Percentiles rank a stretch among this genome's conserved stretches.
These are phyloP conservation scores for Platysteira castanea DNA, from an alignment of 2,113 vertebrate genomes.

Conservation along the genomic window DNA sequence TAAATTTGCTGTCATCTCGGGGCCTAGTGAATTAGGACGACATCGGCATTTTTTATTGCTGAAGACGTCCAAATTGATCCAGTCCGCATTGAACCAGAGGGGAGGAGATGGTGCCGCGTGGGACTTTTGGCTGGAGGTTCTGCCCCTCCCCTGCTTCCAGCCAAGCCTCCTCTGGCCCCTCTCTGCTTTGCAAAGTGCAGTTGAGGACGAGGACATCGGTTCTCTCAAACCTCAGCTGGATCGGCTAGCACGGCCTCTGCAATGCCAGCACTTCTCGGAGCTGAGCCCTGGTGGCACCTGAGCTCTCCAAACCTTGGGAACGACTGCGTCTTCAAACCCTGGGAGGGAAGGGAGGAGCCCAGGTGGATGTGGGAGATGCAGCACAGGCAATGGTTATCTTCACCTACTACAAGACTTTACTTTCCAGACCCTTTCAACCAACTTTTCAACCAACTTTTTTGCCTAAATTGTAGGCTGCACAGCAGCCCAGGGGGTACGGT, in stretches of 20 bases:
- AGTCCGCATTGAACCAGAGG: slow-evolving; percentile 69
- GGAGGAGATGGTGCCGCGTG: slow-evolving; percentile 27
- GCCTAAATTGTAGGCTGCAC: not conserved
- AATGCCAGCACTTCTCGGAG: not conserved
- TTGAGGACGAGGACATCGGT: not conserved
- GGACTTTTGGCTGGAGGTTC: slow-evolving; percentile 20
- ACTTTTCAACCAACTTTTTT: too few relatives aligned
- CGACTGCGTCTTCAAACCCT: not conserved
- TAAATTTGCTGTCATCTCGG: slow-evolving; percentile 99
- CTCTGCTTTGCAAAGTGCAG: not conserved
- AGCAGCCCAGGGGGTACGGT: not conserved
- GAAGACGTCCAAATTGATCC: slow-evolving; percentile 99
- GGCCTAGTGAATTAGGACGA: slow-evolving; percentile 98
- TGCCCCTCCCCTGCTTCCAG: slow-evolving; percentile 36
- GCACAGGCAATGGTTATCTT: not conserved
- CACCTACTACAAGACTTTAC: not conserved
- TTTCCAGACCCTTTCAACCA: not conserved
- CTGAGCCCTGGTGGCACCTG: slow-evolving; percentile 28
- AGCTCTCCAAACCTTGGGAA: slow-evolving; percentile 20
- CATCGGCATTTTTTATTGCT: slow-evolving; percentile 99
- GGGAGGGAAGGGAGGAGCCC: not conserved
- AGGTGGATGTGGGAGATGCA: not conserved
- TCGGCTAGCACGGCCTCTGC: not conserved
- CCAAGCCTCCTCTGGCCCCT: slow-evolving; percentile 9
- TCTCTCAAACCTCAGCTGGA: slow-evolving; percentile 25